Conservation (phyloP, 2,888 invertebrate genomes). For the Aethes cnicana region DNA sequence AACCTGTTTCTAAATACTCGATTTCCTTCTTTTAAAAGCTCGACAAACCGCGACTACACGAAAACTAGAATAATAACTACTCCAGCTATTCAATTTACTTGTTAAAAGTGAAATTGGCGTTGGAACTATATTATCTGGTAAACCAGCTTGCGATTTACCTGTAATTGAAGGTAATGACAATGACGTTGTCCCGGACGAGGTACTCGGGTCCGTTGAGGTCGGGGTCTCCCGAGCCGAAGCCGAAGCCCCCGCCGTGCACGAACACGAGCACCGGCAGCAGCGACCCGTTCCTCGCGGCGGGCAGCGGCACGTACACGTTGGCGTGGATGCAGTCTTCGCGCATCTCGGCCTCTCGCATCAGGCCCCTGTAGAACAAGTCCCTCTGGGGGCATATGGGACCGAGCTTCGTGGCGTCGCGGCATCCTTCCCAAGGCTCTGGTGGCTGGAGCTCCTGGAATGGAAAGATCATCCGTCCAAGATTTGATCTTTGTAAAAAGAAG, state of each 20-base stretch:
- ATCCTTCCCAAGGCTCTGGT: slow-evolving; percentile 71
- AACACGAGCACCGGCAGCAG: slow-evolving; percentile 64
- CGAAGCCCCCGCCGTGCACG: slow-evolving; percentile 73
- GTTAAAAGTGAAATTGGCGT: too few species aligned
- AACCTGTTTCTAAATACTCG: too few species aligned
- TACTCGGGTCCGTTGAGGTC: slow-evolving; percentile 70
- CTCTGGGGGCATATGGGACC: slow-evolving; percentile 84
- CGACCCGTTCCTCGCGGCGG: slow-evolving; percentile 30
- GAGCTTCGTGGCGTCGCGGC: slow-evolving; percentile 80
- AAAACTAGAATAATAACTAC: too few species aligned
- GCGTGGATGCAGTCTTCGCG: slow-evolving; percentile 68
- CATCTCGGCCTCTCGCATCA: slow-evolving; percentile 50
- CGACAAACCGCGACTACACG: too few species aligned
- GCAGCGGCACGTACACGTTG: slow-evolving; percentile 64
- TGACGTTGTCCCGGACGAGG: slow-evolving; percentile 57
- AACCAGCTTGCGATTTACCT: slow-evolving; percentile 53
- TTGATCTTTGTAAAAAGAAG: too few species aligned
- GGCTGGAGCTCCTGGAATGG: slow-evolving; percentile 76
- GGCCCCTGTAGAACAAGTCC: slow-evolving; percentile 62
- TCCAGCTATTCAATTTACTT: too few species aligned
- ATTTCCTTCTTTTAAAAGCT: too few species aligned
- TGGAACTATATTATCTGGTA: too few species aligned
- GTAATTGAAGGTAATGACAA: slow-evolving; percentile 75
- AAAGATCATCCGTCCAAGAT: background rate
- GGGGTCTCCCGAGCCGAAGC: slow-evolving; percentile 65